Percentiles rank a stretch among this genome's conserved stretches.
Evolutionary conservation across 2,888 invertebrate species (phyloP).

Genomic region (Nebria brevicollis): DNA sequence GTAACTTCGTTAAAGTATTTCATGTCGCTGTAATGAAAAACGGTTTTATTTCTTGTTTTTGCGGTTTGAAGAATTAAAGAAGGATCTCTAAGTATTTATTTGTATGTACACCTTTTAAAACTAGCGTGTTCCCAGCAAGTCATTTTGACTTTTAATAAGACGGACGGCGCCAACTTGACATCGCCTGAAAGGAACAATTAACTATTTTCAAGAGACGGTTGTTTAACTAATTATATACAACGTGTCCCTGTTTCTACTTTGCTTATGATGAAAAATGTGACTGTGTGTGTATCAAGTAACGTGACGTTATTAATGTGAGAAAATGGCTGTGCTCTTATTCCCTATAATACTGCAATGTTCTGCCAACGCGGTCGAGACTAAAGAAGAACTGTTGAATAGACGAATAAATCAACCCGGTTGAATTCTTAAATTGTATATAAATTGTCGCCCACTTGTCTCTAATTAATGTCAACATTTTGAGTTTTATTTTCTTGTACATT

Average conservation of each 20-base stretch:
- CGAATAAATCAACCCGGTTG: background rate
- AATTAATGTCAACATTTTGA: background rate
- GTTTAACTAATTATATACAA: conserved; percentile 29
- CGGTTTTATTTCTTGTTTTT: background rate
- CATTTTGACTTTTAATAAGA: conserved; percentile 32
- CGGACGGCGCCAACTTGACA: conserved; percentile 19
- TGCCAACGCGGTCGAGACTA: background rate
- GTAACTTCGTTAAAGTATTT: no score
- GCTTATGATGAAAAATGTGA: conserved; percentile 23
- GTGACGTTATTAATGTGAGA: conserved; percentile 30
- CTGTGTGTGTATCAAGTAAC: conserved; percentile 8
- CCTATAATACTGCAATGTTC: background rate
- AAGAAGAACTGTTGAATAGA: background rate
- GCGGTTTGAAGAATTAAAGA: background rate
- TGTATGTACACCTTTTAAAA: background rate
- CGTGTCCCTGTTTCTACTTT: conserved; percentile 6
- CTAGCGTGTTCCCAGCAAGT: background rate
- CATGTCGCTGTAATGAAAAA: no score
- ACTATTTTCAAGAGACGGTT: conserved; percentile 23
- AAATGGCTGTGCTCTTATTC: background rate
- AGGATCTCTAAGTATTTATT: background rate
- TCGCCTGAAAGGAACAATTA: conserved; percentile 34
- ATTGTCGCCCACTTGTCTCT: background rate
- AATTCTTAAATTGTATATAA: background rate
- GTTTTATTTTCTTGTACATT: background rate